Percentiles rank a stretch among this genome's conserved stretches.
These are phyloP conservation scores for Anguilla pacifica DNA, from an alignment of 2,797 vertebrate species.

Conservation along the genomic window DNA sequence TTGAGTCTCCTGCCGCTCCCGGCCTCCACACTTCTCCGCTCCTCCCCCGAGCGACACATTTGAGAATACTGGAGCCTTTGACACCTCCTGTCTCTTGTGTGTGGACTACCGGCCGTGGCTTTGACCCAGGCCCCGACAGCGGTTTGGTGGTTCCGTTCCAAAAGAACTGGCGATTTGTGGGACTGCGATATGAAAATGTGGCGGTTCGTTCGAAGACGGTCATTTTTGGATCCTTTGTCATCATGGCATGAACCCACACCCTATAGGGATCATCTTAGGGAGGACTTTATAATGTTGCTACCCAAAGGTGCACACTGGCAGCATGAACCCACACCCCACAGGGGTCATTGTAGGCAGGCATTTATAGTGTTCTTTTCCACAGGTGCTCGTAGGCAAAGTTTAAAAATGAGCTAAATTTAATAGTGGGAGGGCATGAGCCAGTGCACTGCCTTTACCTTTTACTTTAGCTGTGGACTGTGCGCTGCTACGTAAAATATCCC, in stretches of 20 bases:
- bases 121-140: background rate
- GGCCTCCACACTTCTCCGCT: too few relatives aligned
- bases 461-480: background rate
- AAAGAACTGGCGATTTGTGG: background rate
- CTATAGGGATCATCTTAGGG: background rate
- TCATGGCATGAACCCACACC: background rate
- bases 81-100: too few relatives aligned
- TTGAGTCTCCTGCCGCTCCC: too few relatives aligned
- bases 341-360: background rate
- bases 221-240: background rate
- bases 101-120: too few relatives aligned
- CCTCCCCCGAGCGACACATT: too few relatives aligned
- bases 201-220: background rate
- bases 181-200: background rate
- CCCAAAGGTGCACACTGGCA: too few relatives aligned
- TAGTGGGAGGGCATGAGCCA: background rate
- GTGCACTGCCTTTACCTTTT: background rate
- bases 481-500: background rate
- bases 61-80: too few relatives aligned
- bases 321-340: background rate
- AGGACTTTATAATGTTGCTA: background rate
- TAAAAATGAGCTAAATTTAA: background rate
- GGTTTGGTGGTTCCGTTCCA: background rate
- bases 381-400: background rate
- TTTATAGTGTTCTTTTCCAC: background rate